A percentile compares a stretch with the other conserved stretches of the same genome.
These are phyloP conservation scores for Hemibagrus guttatus DNA, from an alignment of 2,797 vertebrate genomes.

Conservation along the genomic window DNA sequence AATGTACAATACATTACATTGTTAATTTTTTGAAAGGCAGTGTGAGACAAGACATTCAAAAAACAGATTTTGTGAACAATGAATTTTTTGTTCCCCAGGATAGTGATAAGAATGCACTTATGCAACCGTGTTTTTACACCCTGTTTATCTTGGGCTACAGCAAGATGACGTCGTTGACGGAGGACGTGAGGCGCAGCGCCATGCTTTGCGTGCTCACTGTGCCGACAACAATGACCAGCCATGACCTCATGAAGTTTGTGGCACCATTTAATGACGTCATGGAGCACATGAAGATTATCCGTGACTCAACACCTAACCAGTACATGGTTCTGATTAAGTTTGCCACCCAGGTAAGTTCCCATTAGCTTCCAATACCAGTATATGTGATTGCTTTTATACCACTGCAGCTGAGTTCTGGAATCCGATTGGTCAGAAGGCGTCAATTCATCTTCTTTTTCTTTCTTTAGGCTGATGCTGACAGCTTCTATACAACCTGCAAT, in stretches of 20 bases:
- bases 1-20: neutral
- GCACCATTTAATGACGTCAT: conserved; percentile 95
- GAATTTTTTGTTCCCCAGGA: neutral
- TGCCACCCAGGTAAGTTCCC: conserved; percentile 81
- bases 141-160: conserved; percentile 65
- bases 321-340: conserved; percentile 99
- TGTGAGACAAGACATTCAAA: neutral
- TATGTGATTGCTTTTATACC: neutral
- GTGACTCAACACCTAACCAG: conserved; percentile 96
- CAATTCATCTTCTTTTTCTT: neutral
- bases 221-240: conserved; percentile 95
- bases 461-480: conserved; percentile 88
- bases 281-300: conserved; percentile 99
- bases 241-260: conserved; percentile 98
- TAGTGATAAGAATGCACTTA: neutral
- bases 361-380: neutral
- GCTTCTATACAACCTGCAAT: conserved; percentile 92
- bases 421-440: neutral
- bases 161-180: conserved; percentile 96
- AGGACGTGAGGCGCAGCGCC: conserved; percentile 89
- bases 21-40: neutral
- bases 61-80: neutral
- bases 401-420: neutral
- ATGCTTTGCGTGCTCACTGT: conserved; percentile 97
- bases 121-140: neutral